Evolutionary conservation across 2,888 invertebrate genomes (phyloP).

Genomic region (Allygus modestus): DNA sequence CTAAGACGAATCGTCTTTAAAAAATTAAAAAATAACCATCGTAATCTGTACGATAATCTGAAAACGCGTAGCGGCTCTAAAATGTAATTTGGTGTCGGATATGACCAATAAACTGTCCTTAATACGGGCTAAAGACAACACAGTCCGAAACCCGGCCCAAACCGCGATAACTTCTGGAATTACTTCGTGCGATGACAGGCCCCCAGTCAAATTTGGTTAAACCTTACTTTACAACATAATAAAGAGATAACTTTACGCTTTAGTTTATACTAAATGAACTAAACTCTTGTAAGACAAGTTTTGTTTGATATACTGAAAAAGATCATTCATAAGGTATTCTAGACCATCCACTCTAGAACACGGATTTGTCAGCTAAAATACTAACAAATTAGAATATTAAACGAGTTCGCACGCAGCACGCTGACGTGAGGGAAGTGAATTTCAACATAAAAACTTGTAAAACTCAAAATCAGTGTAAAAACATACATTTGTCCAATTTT

Average conservation of each 20-base stretch:
- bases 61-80: not conserved
- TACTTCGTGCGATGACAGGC: not conserved
- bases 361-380: not conserved
- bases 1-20: too few relatives aligned
- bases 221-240: conserved; percentile 3
- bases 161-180: not conserved
- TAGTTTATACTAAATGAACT: not conserved
- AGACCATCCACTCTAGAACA: not conserved
- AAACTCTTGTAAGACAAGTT: not conserved
- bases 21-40: not conserved
- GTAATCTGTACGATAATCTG: not conserved
- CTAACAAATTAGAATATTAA: too few relatives aligned
- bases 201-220: not conserved
- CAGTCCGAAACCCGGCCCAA: not conserved
- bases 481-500: too few relatives aligned
- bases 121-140: not conserved
- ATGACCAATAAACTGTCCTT: not conserved
- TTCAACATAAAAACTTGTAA: too few relatives aligned
- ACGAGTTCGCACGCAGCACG: too few relatives aligned
- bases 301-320: not conserved
- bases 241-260: not conserved
- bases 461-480: too few relatives aligned
- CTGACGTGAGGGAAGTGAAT: too few relatives aligned
- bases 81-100: not conserved
- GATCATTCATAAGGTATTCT: not conserved